These are phyloP conservation scores for Perodicticus potto DNA, from an alignment of 2,797 vertebrate species.

Conservation along the genomic window DNA sequence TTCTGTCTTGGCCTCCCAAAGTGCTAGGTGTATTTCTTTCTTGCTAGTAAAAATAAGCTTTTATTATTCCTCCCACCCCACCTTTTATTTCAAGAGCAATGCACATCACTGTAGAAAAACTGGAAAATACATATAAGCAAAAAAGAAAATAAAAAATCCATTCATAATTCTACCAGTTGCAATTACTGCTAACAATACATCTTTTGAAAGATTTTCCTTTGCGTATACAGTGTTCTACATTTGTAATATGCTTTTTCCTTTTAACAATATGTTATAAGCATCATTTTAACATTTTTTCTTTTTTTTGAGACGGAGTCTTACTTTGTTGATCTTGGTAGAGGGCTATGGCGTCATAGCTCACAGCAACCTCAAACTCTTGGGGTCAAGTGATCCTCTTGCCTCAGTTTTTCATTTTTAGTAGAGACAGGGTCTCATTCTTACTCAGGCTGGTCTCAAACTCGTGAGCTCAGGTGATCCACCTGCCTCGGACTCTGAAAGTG, in stretches of 20 bases:
- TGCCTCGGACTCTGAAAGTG: too few relatives aligned
- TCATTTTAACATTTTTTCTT: constrained; percentile 11
- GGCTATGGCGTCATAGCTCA: too few relatives aligned
- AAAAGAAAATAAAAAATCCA: constrained; percentile 24
- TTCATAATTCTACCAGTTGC: constrained; percentile 14
- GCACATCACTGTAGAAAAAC: background rate
- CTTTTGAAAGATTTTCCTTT: background rate
- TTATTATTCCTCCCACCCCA: background rate
- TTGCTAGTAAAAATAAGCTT: constrained; percentile 49
- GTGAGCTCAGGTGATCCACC: too few relatives aligned
- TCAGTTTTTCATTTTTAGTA: too few relatives aligned
- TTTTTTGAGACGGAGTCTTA: too few relatives aligned
- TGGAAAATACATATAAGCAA: constrained; percentile 18
- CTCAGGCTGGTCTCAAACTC: too few relatives aligned
- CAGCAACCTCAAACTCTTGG: too few relatives aligned
- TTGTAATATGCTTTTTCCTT: constrained; percentile 33
- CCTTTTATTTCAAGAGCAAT: constrained; percentile 24
- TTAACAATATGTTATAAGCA: background rate
- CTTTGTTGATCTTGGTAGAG: too few relatives aligned
- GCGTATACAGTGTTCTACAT: background rate
- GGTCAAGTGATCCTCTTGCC: too few relatives aligned
- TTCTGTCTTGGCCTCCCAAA: background rate
- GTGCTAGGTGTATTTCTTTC: background rate
- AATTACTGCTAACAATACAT: background rate
- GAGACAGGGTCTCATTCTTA: too few relatives aligned